phyloP scores from a whole-genome alignment of 1,140 invertebrate genomes.

The Lordiphosa mommai region DNA sequence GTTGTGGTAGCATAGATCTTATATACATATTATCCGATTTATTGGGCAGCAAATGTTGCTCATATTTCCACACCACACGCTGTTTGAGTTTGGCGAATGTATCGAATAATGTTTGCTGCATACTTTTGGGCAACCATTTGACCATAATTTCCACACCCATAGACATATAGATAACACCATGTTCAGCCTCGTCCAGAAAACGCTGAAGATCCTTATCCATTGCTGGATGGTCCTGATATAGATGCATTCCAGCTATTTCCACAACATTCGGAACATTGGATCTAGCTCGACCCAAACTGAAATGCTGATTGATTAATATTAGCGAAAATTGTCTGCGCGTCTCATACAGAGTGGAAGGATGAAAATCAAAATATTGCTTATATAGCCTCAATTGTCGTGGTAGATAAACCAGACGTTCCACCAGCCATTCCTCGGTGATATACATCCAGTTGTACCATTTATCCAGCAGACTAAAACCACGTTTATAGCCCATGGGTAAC shows the following conservation, averaged over 20 bases:
- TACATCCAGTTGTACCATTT: slow-evolving; percentile 71
- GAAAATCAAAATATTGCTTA: slow-evolving; percentile 50
- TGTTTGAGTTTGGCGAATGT: slow-evolving; percentile 52
- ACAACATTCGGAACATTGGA: slow-evolving; percentile 61
- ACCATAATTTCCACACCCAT: slow-evolving; percentile 82
- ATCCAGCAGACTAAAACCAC: slow-evolving; percentile 72
- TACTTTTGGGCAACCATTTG: slow-evolving; percentile 80
- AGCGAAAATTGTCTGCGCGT: slow-evolving; percentile 45
- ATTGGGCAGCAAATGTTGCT: slow-evolving; percentile 59
- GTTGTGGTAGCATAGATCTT: slow-evolving; percentile 81
- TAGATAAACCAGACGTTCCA: slow-evolving; percentile 22
- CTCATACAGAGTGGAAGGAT: slow-evolving; percentile 22
- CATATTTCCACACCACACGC: slow-evolving; percentile 81
- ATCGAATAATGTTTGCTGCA: slow-evolving; percentile 45
- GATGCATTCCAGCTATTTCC: slow-evolving; percentile 82
- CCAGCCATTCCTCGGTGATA: slow-evolving; percentile 26
- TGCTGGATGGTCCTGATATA: slow-evolving; percentile 64
- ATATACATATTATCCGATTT: slow-evolving; percentile 83
- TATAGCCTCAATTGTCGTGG: slow-evolving; percentile 61
- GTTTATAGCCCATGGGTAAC: slow-evolving; percentile 44
- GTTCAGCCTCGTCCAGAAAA: slow-evolving; percentile 81
- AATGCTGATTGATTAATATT: slow-evolving; percentile 67
- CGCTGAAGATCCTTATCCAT: slow-evolving; percentile 73
- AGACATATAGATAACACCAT: slow-evolving; percentile 83
- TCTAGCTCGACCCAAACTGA: slow-evolving; percentile 43